Evolutionary conservation across 1,140 invertebrate genomes (phyloP), one percentile per base, ranked within the genome.

Genomic region (Ctenoplectra terminalis): DNA sequence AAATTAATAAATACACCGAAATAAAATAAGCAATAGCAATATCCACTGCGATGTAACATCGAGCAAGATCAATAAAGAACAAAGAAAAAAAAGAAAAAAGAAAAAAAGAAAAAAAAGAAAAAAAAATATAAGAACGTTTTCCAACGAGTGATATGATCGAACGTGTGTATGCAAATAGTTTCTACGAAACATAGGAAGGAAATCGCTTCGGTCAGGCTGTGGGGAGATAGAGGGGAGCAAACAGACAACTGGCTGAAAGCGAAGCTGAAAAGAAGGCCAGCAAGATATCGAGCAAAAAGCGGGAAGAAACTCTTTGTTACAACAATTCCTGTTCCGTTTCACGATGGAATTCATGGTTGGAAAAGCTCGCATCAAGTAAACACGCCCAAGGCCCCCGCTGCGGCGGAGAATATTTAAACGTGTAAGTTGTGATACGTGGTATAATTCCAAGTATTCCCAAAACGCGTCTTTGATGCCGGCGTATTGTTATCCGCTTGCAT

Each of bases 401-500:
- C 17, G 26, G 4, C 13, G 37, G 23, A 7, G 50, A 46, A 69
- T 77, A 77, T 77, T 79, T 60, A 63, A 79, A 34, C 69, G 52
- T 34, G 26, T 29, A 54, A 76, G n/a, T 56, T 9, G 54, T n/a
- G 54, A 78, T 78, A 78, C 64, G 48, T 23, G 52, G 17, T 71
- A 37, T 61, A 61, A 61, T 40, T 63, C 67, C 69, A 37, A 8
- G 69, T 61, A 80, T 80, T 80, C 77, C 77, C 77, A 64, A 72
- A 71, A 80, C 43, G 77, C 56, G 58, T 54, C 69, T 80, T 80
- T 73, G 70, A 73, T 29, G 11, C 56, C 20, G 37, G 46, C 48
- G 37, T 72, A 80, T 73, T 73, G 69, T 80, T 73, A 73, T 64
- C 58, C 70, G 76, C 20, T 37, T 29, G 76, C 66, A 71, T 79